phyloP scores from a whole-genome alignment of 2,888 invertebrate genomes.

The Orthonychiurus folsomi region DNA sequence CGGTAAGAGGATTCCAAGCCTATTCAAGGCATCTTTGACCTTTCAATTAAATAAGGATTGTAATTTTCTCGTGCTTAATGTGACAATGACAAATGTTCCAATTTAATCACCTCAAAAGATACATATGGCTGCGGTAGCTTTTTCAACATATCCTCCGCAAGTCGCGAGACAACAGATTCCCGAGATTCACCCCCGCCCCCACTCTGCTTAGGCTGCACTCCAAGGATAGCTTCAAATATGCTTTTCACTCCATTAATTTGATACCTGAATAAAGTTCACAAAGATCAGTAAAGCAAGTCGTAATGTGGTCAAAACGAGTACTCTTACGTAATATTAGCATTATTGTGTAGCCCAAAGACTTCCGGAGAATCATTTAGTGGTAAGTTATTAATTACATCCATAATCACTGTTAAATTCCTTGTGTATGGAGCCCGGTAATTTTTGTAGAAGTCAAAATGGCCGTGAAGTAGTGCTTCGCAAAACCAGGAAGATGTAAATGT shows the following conservation, averaged over 20 bases:
- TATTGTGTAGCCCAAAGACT: constrained; percentile 90
- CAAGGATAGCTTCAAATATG: constrained; percentile 86
- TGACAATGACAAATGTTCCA: background rate
- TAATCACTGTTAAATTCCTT: constrained; percentile 62
- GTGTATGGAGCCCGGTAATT: constrained; percentile 85
- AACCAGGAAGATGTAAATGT: constrained; percentile 91
- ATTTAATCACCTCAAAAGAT: constrained; percentile 71
- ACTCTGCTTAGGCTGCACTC: constrained; percentile 95
- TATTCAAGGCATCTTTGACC: constrained; percentile 65
- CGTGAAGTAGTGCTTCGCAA: constrained; percentile 74
- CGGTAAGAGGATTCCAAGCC: constrained; percentile 85
- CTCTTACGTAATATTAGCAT: constrained; percentile 89
- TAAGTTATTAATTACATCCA: constrained; percentile 77
- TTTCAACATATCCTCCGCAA: constrained; percentile 85
- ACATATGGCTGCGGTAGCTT: constrained; percentile 80
- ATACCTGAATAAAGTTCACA: constrained; percentile 49
- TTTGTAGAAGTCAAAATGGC: constrained; percentile 86
- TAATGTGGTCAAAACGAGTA: too few relatives aligned
- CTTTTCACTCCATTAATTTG: constrained; percentile 92
- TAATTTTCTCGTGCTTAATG: background rate
- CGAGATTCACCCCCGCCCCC: constrained; percentile 78
- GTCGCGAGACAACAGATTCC: constrained; percentile 80
- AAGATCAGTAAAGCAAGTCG: too few relatives aligned
- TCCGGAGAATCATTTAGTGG: constrained; percentile 83
- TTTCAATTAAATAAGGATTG: background rate